Evolutionary conservation across 2,113 vertebrate species (phyloP).

Genomic region (Oenanthe oenanthe): DNA sequence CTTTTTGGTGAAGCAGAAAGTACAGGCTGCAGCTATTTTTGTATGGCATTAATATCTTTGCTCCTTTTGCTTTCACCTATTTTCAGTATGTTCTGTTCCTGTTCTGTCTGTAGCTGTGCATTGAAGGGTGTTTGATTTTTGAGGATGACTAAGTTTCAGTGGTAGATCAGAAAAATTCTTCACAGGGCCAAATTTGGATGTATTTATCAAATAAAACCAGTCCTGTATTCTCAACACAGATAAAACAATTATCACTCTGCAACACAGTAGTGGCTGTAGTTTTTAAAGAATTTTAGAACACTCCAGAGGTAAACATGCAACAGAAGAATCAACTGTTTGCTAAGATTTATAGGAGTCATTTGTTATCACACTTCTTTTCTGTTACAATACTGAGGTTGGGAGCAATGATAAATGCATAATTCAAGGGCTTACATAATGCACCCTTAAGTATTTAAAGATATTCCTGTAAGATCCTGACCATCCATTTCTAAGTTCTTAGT

Average conservation of each 20-base stretch:
- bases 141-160: background rate
- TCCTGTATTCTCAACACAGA: background rate
- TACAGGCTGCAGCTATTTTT: background rate
- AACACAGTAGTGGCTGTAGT: background rate
- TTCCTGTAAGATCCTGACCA: conserved; percentile 4
- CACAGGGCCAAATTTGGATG: background rate
- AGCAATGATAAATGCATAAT: conserved; percentile 22
- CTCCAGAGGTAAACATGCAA: background rate
- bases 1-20: background rate
- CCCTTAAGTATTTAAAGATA: conserved; percentile 10
- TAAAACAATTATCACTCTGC: background rate
- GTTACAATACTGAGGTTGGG: background rate
- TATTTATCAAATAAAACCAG: background rate
- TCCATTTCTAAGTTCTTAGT: background rate
- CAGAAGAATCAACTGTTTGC: background rate
- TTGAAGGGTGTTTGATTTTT: background rate
- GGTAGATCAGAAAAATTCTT: background rate
- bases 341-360: conserved; percentile 2
- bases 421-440: background rate
- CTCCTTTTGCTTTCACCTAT: background rate
- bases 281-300: background rate
- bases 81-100: conserved; percentile 3
- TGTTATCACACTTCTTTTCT: background rate
- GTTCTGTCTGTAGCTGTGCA: background rate
- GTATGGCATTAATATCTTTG: background rate